phyloP scores from a whole-genome alignment of 2,888 invertebrate genomes.

The Pseudanteris insignis region DNA sequence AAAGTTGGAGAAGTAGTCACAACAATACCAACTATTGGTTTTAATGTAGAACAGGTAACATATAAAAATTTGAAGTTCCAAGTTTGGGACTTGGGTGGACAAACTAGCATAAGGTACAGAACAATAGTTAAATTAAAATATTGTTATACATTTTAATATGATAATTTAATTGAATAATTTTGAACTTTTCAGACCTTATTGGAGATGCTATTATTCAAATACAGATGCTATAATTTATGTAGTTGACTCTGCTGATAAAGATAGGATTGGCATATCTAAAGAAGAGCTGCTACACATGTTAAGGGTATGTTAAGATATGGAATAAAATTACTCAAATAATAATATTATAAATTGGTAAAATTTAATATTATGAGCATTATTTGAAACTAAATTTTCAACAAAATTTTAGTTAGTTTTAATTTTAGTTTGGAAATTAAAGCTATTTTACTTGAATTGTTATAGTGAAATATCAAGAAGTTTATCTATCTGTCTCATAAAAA shows the following conservation, averaged over 20 bases:
- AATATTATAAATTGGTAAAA: no score
- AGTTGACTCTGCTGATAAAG: slow-evolving; percentile 98
- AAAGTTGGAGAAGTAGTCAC: slow-evolving; percentile 99
- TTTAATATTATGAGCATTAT: no score
- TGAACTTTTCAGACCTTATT: slow-evolving; percentile 89
- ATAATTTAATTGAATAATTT: no score
- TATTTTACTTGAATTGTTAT: no score
- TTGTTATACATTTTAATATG: slow-evolving; percentile 6
- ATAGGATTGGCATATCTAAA: slow-evolving; percentile 98
- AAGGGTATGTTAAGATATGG: slow-evolving; percentile 74
- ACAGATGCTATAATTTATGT: slow-evolving; percentile 99
- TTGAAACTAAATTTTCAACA: no score
- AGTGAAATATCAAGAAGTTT: no score
- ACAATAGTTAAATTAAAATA: no score
- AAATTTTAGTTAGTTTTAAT: no score
- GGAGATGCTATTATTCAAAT: slow-evolving; percentile 99
- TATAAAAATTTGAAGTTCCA: slow-evolving; percentile 99
- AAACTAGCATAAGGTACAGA: slow-evolving; percentile 97
- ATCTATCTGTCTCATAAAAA: no score
- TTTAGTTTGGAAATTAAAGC: no score
- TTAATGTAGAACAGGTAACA: slow-evolving; percentile 99
- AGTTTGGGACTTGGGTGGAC: slow-evolving; percentile 99
- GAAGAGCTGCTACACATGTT: slow-evolving; percentile 97
- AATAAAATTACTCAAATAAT: no score
- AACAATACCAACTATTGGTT: slow-evolving; percentile 97